Conservation (phyloP, 2,797 vertebrate genomes). For the Protonibea diacanthus region DNA sequence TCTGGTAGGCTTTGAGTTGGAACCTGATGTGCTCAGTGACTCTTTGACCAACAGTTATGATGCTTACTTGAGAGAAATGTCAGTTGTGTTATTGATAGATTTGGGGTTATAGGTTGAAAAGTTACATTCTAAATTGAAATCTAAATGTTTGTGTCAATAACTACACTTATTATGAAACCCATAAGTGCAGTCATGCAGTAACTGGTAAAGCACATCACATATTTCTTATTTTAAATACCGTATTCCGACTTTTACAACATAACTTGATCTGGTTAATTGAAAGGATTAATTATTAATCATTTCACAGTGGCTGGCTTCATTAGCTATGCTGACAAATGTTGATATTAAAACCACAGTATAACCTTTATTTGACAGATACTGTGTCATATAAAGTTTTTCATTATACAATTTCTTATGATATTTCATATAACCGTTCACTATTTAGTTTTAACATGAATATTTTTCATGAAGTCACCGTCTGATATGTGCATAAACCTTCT, state of each 20-base stretch:
- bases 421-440: background rate
- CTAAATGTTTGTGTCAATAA: background rate
- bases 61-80: background rate
- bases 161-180: background rate
- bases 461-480: background rate
- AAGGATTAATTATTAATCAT: background rate
- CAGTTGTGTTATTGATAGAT: background rate
- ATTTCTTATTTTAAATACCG: background rate
- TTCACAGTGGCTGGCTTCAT: background rate
- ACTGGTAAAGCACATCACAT: background rate
- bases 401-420: background rate
- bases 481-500: background rate
- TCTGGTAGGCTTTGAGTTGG: conserved; percentile 17
- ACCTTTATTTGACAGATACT: background rate
- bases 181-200: background rate
- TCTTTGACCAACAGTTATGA: background rate
- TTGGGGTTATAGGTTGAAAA: background rate
- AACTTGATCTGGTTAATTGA: background rate
- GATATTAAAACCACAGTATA: background rate
- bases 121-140: background rate
- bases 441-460: background rate
- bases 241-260: background rate
- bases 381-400: background rate
- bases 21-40: background rate
- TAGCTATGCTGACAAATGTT: background rate